Evolutionary conservation across 2,797 vertebrate genomes (phyloP), one percentile per base, ranked within the genome.

Genomic region (Amblyraja radiata): DNA sequence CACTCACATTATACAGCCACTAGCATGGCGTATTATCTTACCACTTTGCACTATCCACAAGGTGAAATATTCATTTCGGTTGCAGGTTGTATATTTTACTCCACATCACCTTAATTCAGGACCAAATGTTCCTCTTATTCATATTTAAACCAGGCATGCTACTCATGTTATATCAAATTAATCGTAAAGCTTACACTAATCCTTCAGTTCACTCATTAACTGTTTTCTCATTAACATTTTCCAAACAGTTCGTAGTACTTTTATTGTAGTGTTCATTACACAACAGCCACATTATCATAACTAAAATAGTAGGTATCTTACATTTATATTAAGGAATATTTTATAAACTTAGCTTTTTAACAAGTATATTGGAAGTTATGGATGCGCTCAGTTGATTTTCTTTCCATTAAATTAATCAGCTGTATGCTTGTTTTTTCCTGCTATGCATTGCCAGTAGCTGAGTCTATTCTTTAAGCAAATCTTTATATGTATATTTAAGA

Each of bases 41-140:
- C 32, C 71, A 28, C 86, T 39, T 90, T 71, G 65, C 63, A 90
- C 86, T 68, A 71, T 73, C 11, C 46, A 90, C 88, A 90, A 71
- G 65, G 65, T 14, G 18, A 90, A 46, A 39, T 18, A 71, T 32
- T 25, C 2, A 46, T 39, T 39, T 68, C 39, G 65, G 28, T 71
- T 8, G n/a, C 36, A 36, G n/a, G 23, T 73, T 23, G 21, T 73
- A 21, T 6, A 77, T 23, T 83, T 54, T 2, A 46, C 39, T 83
- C 23, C 76, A 32, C 28, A 32, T n/a, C 1, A 77, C 8, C 16
- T 39, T 83, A 83, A 83, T 46, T 83, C 18, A 6, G 46, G 6
- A 54, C 18, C 39, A 18, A 46, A 83, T 54, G 8, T 18, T 25
- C 46, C 23, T 83, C 18, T 54, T 5, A 83, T 23, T 23, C 39